These are phyloP conservation scores for Erebia palarica DNA, from an alignment of 2,888 invertebrate species.

Conservation along the genomic window DNA sequence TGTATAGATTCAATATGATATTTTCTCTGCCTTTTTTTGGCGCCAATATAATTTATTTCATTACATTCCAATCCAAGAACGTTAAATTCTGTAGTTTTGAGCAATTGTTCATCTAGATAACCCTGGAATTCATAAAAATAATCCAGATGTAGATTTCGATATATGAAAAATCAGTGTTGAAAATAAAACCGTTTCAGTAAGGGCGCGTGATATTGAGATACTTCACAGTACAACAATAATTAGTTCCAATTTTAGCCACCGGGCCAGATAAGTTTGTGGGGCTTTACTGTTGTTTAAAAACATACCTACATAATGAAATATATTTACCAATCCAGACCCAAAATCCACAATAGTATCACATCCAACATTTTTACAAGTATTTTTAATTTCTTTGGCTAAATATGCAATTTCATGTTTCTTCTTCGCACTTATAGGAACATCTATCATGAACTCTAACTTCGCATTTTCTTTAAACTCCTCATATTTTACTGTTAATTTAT, in stretches of 20 bases:
- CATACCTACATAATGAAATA: neutral
- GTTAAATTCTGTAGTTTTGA: constrained; percentile 79
- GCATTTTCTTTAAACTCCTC: constrained; percentile 44
- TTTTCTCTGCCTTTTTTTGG: constrained; percentile 81
- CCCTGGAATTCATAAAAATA: constrained; percentile 78
- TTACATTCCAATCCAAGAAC: constrained; percentile 88
- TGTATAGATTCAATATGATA: constrained; percentile 76
- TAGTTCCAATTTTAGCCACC: neutral
- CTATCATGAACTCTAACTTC: constrained; percentile 47
- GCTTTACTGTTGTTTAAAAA: too few relatives aligned
- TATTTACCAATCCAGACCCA: constrained; percentile 87
- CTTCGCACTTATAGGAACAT: constrained; percentile 79
- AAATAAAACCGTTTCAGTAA: neutral
- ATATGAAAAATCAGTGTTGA: neutral
- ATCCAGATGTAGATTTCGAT: neutral
- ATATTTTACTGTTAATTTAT: constrained; percentile 49
- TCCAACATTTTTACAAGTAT: constrained; percentile 68
- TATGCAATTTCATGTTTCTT: constrained; percentile 87
- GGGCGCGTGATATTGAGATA: too few relatives aligned
- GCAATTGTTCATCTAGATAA: constrained; percentile 86
- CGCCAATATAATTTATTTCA: constrained; percentile 77
- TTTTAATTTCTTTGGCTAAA: constrained; percentile 81
- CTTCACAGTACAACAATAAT: too few relatives aligned
- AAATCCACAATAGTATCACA: constrained; percentile 85
- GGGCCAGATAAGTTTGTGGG: too few relatives aligned